Percentiles rank a stretch among this genome's conserved stretches.
These are phyloP conservation scores for Hypotaenidia philippensis DNA, from an alignment of 2,797 vertebrate species.

Conservation along the genomic window DNA sequence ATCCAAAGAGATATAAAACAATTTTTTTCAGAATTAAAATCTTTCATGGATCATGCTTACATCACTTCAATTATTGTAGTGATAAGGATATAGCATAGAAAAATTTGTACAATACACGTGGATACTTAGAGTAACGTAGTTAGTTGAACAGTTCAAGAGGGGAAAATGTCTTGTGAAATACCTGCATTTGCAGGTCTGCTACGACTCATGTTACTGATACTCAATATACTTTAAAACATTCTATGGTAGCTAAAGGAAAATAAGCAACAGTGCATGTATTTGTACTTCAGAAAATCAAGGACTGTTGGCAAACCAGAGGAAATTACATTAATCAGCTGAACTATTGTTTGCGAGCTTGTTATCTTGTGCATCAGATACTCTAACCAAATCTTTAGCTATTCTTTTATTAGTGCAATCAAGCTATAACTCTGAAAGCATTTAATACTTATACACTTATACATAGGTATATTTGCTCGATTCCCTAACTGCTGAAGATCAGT, in stretches of 20 bases:
- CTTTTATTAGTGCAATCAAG: not conserved
- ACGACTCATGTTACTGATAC: not conserved
- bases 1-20: not conserved
- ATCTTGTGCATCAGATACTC: not conserved
- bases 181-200: not conserved
- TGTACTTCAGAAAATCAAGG: not conserved
- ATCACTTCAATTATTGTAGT: not conserved
- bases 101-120: not conserved
- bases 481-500: not conserved
- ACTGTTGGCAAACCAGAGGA: not conserved
- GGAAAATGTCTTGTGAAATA: not conserved
- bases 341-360: not conserved
- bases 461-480: not conserved
- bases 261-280: not conserved
- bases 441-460: not conserved
- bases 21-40: not conserved
- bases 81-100: not conserved
- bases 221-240: not conserved
- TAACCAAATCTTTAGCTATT: not conserved
- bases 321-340: not conserved
- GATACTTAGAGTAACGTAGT: not conserved
- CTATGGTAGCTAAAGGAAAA: not conserved
- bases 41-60: not conserved
- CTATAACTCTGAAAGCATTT: not conserved
- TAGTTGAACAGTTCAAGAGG: not conserved